Evolutionary conservation across 1,140 invertebrate genomes (phyloP), one percentile per base, ranked within the genome.

Genomic region (Drosophila nigromelanica): DNA sequence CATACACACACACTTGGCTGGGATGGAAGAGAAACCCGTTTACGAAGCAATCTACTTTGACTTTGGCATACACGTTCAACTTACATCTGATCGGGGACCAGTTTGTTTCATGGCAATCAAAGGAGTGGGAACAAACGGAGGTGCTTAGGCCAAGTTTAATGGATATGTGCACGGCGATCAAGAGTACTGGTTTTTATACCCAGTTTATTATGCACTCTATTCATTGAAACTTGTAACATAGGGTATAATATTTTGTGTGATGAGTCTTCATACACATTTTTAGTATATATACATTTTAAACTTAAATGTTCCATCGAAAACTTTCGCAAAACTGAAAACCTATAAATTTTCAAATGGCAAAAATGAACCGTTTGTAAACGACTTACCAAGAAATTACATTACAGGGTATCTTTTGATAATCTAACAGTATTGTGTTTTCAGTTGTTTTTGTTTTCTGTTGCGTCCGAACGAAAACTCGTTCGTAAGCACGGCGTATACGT

Each of bases 91-190:
- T 35, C 33, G 18, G 14, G 50, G 58, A 59, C 60, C 59, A 70
- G 67, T 55, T 60, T 37, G 43, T 42, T 14, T 27, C 54, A 70
- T 5, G 45, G 27, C 6, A 55, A 18, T 27, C 27, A 10, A 43
- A 56, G 50, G 12, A 47, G 48, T 52, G 64, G 56, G 45, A 37
- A 35, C n/a, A 12, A 12, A 11, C 24, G 64, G 4, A 42, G 78
- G 48, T 43, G 62, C 50, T 83, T 76, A 76, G 67, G 68, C 76
- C 80, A 83, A 80, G 80, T 80, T 83, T 73, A 79, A 76, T 83
- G 73, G 76, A 48, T 68, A 61, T 66, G 63, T 71, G 60, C 35
- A 14, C 58, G 42, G 12, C 61, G 39, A 73, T 55, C 62, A 47
- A 54, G 59, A 39, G 42, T 61, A 59, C 66, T 58, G 39, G 39